Conservation (phyloP, 2,888 invertebrate species). For the Cantharis nigra region DNA sequence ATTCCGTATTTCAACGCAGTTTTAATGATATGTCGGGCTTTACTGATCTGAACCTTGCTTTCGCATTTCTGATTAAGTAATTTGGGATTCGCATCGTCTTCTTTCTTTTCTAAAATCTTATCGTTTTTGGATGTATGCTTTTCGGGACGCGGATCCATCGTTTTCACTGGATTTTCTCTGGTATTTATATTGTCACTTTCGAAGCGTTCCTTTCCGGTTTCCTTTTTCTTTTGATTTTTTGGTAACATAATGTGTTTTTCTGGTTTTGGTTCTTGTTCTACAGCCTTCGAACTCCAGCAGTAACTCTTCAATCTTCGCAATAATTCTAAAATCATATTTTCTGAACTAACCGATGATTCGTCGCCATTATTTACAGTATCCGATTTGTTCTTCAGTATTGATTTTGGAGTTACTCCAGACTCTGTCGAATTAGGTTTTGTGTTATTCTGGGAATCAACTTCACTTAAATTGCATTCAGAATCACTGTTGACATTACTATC, state of each 20-base stretch:
- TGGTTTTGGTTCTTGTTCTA: neutral
- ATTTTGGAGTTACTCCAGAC: neutral
- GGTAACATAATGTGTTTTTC: neutral
- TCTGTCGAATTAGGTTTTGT: neutral
- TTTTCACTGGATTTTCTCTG: neutral
- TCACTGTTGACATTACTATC: neutral
- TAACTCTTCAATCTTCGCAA: neutral
- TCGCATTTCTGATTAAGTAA: neutral
- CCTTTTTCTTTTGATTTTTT: neutral
- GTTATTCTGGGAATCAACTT: neutral
- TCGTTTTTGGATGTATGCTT: constrained; percentile 1
- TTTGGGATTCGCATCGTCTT: neutral
- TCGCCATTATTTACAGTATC: neutral
- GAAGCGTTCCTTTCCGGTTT: neutral
- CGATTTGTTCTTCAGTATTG: neutral
- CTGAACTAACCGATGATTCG: neutral
- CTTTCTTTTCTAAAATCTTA: neutral
- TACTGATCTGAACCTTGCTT: neutral
- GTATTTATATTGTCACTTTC: neutral
- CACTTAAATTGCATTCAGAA: neutral
- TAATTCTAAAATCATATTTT: neutral
- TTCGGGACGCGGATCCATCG: neutral
- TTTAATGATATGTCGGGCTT: constrained; percentile 32
- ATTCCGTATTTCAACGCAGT: constrained; percentile 35
- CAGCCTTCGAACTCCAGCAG: neutral